phyloP scores from a whole-genome alignment of 2,888 invertebrate genomes.

The Chrysolina oricalcia region DNA sequence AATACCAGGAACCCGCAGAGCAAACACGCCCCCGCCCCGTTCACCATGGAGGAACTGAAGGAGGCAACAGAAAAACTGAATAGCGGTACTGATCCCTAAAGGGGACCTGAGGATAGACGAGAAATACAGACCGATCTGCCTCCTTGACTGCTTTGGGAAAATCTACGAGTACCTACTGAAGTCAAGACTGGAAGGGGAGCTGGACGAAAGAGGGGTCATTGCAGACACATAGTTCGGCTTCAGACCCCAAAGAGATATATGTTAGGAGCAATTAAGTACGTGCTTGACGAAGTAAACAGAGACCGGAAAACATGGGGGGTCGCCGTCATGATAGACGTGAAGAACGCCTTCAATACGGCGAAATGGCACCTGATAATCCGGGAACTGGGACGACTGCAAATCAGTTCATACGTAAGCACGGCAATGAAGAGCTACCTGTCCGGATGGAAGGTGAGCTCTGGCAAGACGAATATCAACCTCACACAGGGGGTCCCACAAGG shows the following conservation, averaged over 20 bases:
- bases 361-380: too few species aligned
- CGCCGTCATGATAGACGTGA: neutral
- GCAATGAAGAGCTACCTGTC: neutral
- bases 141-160: too few species aligned
- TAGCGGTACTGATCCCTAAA: neutral
- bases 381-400: neutral
- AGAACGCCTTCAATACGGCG: too few species aligned
- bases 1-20: too few species aligned
- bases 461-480: neutral
- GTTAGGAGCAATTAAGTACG: neutral
- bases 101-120: too few species aligned
- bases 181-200: neutral
- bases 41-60: too few species aligned
- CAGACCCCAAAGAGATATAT: neutral
- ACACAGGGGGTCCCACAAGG: neutral
- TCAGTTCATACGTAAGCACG: neutral
- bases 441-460: neutral
- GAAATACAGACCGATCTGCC: too few species aligned
- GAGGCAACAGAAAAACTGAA: conserved; percentile 41
- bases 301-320: neutral
- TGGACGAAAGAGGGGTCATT: too few species aligned
- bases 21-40: too few species aligned
- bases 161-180: neutral
- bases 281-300: neutral
- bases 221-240: conserved; percentile 14